Evolutionary conservation across 1,140 invertebrate genomes (phyloP), one percentile per base, ranked within the genome.

Genomic region (Arion vulgaris): DNA sequence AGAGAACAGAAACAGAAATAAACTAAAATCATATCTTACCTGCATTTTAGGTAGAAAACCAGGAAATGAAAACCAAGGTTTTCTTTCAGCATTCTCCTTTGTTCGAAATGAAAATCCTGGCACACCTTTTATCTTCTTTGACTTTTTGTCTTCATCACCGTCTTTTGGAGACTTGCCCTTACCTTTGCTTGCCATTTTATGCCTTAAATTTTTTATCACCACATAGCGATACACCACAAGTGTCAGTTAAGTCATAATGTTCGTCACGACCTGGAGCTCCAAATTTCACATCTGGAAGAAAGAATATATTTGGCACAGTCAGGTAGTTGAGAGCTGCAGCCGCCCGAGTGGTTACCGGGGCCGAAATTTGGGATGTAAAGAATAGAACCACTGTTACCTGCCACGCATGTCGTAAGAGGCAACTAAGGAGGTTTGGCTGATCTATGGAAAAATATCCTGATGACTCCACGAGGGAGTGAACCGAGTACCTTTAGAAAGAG

Each of bases 1-100:
- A n/a, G n/a, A n/a, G 23, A 66, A 26, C 32, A 38, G 36, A 5
- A 34, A 32, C 15, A 45, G 15, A 45, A 45, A 45, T 45, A n/a
- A n/a, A n/a, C n/a, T n/a, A n/a, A n/a, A n/a, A n/a, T n/a, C 17
- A 75, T n/a, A 34, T 23, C 73, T 53, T 51, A 75, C 73, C 45
- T 45, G 73, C 41, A 75, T 51, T 32, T 51, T 75, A 15, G 73
- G 73, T 15, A 75, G 23, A 75, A 75, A 75, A 0, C 26, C 13
- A 9, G 73, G 73, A 53, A 75, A 75, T 1, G 73, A 34, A 75
- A 51, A 75, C 73, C 73, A 75, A n/a, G 73, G 39, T 19, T 75
- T 75, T 45, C 53, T 75, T 5, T 75, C 73, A 75, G 38, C 9
- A 28, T 28, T 34, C 2, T 75, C 41, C n/a, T 75, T 75, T 51